A percentile compares a stretch with the other conserved stretches of the same genome.
Conservation (phyloP, 2,113 vertebrate species). For the Myanophis thanlyinensis region DNA sequence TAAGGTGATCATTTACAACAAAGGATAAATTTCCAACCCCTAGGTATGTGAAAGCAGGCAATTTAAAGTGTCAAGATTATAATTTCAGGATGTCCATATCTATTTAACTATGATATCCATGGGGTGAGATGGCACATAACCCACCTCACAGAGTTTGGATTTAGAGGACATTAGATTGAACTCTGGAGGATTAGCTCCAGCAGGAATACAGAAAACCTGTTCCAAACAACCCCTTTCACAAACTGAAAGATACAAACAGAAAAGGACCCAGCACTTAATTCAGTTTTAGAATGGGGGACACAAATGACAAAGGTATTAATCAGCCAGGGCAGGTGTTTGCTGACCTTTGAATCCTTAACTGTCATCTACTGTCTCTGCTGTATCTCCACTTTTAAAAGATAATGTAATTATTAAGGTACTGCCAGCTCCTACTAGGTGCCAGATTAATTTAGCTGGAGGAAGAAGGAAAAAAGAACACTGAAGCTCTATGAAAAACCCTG, state of each 20-base stretch:
- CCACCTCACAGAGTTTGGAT: background rate
- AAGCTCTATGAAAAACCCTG: slow-evolving; percentile 29
- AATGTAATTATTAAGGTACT: slow-evolving; percentile 26
- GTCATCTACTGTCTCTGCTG: background rate
- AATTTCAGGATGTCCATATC: background rate
- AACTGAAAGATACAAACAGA: background rate
- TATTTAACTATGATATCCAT: background rate
- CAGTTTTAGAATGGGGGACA: slow-evolving; percentile 11
- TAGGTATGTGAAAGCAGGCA: background rate
- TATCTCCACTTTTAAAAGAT: slow-evolving; percentile 22
- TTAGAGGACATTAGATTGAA: background rate
- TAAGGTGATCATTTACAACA: background rate
- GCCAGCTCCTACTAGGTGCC: slow-evolving; percentile 16
- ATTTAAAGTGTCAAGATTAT: background rate
- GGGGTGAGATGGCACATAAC: background rate
- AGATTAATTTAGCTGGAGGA: slow-evolving; percentile 22
- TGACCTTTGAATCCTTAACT: slow-evolving; percentile 10
- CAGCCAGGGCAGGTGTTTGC: background rate
- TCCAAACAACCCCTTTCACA: background rate
- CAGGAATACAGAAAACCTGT: background rate
- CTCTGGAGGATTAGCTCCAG: background rate
- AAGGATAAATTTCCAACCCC: background rate
- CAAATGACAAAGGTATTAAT: background rate
- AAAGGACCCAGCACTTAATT: background rate
- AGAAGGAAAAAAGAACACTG: background rate